phyloP scores from a whole-genome alignment of 2,113 vertebrate genomes.

The Pitta sordida region DNA sequence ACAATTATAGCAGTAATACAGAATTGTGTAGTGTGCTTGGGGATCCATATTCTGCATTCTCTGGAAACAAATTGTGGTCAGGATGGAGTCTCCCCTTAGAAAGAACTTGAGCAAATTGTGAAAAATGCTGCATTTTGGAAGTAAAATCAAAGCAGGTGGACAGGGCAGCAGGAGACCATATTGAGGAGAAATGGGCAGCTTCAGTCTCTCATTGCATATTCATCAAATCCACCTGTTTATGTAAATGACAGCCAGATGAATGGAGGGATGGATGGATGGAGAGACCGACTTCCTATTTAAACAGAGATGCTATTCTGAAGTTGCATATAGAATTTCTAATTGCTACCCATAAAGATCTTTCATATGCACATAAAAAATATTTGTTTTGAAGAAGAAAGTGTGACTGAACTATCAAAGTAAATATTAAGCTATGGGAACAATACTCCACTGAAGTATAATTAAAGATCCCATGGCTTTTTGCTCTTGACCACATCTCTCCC shows the following conservation, averaged over 20 bases:
- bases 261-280: background rate
- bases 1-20: background rate
- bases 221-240: background rate
- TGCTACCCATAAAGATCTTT: background rate
- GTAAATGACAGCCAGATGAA: background rate
- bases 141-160: conserved; percentile 30
- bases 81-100: background rate
- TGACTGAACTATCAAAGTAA: background rate
- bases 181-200: conserved; percentile 34
- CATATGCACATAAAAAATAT: background rate
- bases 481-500: background rate
- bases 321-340: background rate
- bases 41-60: background rate
- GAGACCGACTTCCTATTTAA: background rate
- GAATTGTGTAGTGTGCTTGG: background rate
- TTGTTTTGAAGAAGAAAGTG: background rate
- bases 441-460: background rate
- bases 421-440: background rate
- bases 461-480: background rate
- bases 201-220: background rate
- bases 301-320: background rate
- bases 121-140: conserved; percentile 26
- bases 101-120: background rate
- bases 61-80: background rate
- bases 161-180: background rate